phyloP scores from a whole-genome alignment of 2,888 invertebrate species.

The Lasioglossum calceatum region DNA sequence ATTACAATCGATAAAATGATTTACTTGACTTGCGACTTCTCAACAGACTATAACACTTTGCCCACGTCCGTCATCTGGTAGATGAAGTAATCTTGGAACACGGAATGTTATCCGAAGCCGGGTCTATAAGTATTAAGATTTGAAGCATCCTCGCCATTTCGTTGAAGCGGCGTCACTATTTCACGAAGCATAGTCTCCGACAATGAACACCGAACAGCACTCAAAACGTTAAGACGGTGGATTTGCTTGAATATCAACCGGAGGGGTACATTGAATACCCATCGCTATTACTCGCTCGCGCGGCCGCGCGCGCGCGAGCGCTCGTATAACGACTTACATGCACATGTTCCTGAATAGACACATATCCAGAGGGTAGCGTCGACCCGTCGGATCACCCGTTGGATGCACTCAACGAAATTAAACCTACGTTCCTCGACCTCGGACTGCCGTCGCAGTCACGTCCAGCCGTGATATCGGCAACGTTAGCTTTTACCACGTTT shows the following conservation, averaged over 20 bases:
- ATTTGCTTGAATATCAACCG: slow-evolving; percentile 35
- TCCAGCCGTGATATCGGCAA: slow-evolving; percentile 66
- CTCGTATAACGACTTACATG: slow-evolving; percentile 36
- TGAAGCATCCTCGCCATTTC: background rate
- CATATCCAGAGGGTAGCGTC: slow-evolving; percentile 56
- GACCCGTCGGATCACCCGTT: slow-evolving; percentile 76
- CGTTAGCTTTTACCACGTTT: slow-evolving; percentile 61
- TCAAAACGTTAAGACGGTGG: slow-evolving; percentile 33
- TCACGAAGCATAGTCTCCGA: background rate
- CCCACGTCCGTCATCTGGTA: too few relatives aligned
- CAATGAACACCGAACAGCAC: slow-evolving; percentile 16
- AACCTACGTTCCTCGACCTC: slow-evolving; percentile 78
- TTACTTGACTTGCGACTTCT: too few relatives aligned
- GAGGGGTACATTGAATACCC: slow-evolving; percentile 41
- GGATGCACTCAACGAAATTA: slow-evolving; percentile 84
- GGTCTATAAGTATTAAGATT: too few relatives aligned
- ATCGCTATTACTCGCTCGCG: slow-evolving; percentile 31
- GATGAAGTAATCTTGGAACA: too few relatives aligned
- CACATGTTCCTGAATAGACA: slow-evolving; percentile 50
- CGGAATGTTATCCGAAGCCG: too few relatives aligned
- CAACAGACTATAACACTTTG: too few relatives aligned
- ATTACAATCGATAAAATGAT: too few relatives aligned
- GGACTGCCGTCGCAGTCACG: slow-evolving; percentile 66
- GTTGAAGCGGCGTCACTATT: background rate
- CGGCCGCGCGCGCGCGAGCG: slow-evolving; percentile 18